Base-by-base conservation (phyloP, 2,797 vertebrate species). In the Euphonia xanthogaster region DNA sequence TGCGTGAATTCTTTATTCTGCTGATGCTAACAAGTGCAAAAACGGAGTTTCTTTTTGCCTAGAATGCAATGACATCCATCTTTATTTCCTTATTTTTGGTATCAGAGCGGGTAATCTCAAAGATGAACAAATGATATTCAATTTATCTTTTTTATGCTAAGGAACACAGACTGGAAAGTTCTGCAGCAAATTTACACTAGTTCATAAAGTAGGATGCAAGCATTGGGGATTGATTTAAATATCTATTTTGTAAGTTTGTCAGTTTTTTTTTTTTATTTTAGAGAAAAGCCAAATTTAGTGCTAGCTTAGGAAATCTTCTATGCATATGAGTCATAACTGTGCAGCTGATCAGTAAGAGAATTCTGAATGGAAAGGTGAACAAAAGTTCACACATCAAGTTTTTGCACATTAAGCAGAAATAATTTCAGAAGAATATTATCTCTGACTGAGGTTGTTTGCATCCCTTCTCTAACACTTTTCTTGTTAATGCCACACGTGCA, bases 401-500 rank as follows among this genome's bases (percentile, higher is more conserved):
- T 78, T 80, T 87, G 65, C 91, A 81, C 58, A 45, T 25, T 65
- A 30, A 14, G 75, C 47, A 88, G 60, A 91, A 96, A 68, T 86
- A 83, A 86, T 94, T 91, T 90, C 62, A 55, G 55, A 93, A 74
- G 68, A 86, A 77, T 65, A 94, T 65, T 60, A 54, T 73, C 55
- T 95, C 33, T 74, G 53, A 76, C 61, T 70, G 58, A 88, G 15
- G 65, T 37, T 74, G 54, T 62, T 94, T 92, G 45, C 78, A 77
- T 87, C 71, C 39, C 35, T 92, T 74, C 66, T 47, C 27, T 67
- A 93, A 63, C 78, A 75, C 82, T 94, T 92, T 72, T 81, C 75
- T 90, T 81, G 63, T 80, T 83, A 85, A 92, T 89, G 78, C 57
- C 81, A 91, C 82, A 91, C 63, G 57, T 92, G 79, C 86, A 91